Conservation (phyloP, 2,113 vertebrate genomes). For the Epinephelus fuscoguttatus region DNA sequence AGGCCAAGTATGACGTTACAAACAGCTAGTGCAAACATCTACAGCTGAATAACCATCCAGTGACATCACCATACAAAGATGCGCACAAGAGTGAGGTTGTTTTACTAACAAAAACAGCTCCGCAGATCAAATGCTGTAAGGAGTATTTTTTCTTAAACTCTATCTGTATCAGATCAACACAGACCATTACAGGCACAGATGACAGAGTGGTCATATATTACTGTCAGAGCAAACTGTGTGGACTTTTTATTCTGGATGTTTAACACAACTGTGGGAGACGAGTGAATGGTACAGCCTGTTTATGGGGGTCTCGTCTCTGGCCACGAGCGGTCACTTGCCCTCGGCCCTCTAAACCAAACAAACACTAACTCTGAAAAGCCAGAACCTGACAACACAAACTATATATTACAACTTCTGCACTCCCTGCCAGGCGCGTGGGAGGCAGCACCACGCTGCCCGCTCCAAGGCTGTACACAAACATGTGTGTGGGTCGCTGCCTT, state of each 20-base stretch:
- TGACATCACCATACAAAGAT: constrained; percentile 42
- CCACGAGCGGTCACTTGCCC: constrained; percentile 77
- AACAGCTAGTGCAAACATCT: constrained; percentile 38
- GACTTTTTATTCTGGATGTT: constrained; percentile 10
- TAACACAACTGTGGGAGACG: constrained; percentile 12
- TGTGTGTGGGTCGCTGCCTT: constrained; percentile 51
- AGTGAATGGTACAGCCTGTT: constrained; percentile 50
- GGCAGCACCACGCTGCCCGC: constrained; percentile 37
- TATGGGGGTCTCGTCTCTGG: constrained; percentile 66
- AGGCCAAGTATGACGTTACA: constrained; percentile 17
- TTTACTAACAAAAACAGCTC: constrained; percentile 4
- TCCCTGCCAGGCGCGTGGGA: constrained; percentile 59
- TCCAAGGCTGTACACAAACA: constrained; percentile 3
- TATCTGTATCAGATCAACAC: background rate
- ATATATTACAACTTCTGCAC: constrained; percentile 49
- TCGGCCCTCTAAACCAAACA: constrained; percentile 72
- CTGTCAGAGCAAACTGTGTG: background rate
- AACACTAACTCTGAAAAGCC: constrained; percentile 70
- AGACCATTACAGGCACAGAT: too few relatives aligned
- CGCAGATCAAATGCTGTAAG: background rate
- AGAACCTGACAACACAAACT: constrained; percentile 71
- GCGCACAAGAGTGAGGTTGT: constrained; percentile 7
- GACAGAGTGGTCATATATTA: background rate
- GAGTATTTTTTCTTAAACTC: background rate
- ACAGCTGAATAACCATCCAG: constrained; percentile 28